Percentiles rank a stretch among this genome's conserved stretches.
phyloP scores from a whole-genome alignment of 2,113 vertebrate species.

The Bubalus kerabau region DNA sequence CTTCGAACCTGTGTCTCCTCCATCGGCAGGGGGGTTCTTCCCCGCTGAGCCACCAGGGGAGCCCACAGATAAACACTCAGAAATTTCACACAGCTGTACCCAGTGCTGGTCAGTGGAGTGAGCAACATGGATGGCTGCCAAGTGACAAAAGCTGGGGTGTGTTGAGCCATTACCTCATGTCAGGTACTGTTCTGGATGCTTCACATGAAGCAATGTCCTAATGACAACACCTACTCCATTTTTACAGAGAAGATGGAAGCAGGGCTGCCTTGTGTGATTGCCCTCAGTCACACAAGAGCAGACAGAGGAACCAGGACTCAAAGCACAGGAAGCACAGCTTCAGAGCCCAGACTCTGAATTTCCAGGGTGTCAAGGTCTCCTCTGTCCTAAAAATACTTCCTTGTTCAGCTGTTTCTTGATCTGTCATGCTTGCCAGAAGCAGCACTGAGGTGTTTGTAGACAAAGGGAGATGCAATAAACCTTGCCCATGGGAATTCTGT shows the following conservation, averaged over 20 bases:
- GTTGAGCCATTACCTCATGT: background rate
- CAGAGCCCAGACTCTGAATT: background rate
- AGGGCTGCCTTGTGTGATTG: background rate
- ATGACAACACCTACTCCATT: background rate
- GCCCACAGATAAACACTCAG: background rate
- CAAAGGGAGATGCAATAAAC: background rate
- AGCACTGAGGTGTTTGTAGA: background rate
- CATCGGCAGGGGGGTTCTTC: background rate
- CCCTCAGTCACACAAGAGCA: background rate
- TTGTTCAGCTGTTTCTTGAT: background rate
- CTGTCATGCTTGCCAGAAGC: background rate
- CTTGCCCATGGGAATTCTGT: background rate
- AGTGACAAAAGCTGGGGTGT: background rate
- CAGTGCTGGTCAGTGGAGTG: background rate
- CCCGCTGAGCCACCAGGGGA: background rate
- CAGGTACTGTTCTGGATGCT: background rate
- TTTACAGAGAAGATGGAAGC: background rate
- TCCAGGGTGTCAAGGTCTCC: background rate
- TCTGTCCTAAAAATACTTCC: background rate
- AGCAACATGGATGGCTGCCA: background rate
- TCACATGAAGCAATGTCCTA: background rate
- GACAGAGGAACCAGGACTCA: background rate
- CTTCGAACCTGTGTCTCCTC: background rate
- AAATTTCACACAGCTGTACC: background rate
- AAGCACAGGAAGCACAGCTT: background rate